These are phyloP conservation scores for Allacma fusca DNA, from an alignment of 2,888 invertebrate species.

Conservation along the genomic window DNA sequence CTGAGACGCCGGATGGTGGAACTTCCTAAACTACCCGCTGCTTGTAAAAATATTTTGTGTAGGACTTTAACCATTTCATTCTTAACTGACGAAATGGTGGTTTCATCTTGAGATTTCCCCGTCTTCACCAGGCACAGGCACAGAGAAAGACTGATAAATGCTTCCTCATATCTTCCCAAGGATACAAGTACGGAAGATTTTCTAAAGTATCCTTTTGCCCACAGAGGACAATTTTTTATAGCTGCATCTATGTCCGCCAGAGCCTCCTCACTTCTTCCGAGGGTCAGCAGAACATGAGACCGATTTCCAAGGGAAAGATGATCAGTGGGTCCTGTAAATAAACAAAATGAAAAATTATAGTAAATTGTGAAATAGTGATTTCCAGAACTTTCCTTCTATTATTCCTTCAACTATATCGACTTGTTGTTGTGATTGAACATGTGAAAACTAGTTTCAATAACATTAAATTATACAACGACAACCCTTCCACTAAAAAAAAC, in stretches of 20 bases:
- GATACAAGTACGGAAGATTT: slow-evolving; percentile 69
- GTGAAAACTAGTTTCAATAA: too few relatives aligned
- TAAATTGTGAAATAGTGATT: too few relatives aligned
- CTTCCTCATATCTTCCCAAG: slow-evolving; percentile 69
- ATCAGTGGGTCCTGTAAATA: slow-evolving; percentile 71
- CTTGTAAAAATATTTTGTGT: slow-evolving; percentile 53
- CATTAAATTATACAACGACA: too few relatives aligned
- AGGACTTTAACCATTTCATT: slow-evolving; percentile 53
- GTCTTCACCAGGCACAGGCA: slow-evolving; percentile 67
- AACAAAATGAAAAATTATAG: background rate
- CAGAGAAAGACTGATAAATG: slow-evolving; percentile 69
- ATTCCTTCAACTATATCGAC: too few relatives aligned
- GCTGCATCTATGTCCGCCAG: slow-evolving; percentile 74
- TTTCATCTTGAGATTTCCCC: slow-evolving; percentile 32
- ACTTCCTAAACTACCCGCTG: slow-evolving; percentile 43
- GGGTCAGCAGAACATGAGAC: slow-evolving; percentile 71
- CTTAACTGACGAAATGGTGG: slow-evolving; percentile 67
- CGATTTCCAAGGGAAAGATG: slow-evolving; percentile 73
- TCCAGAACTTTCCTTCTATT: too few relatives aligned
- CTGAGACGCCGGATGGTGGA: slow-evolving; percentile 49
- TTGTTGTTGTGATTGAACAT: too few relatives aligned
- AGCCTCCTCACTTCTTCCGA: slow-evolving; percentile 72
- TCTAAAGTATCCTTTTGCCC: slow-evolving; percentile 73
- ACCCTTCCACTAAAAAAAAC: too few relatives aligned
- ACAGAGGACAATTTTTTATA: slow-evolving; percentile 71